Evolutionary conservation across 2,113 vertebrate genomes (phyloP).

Genomic region (Mandrillus leucophaeus): DNA sequence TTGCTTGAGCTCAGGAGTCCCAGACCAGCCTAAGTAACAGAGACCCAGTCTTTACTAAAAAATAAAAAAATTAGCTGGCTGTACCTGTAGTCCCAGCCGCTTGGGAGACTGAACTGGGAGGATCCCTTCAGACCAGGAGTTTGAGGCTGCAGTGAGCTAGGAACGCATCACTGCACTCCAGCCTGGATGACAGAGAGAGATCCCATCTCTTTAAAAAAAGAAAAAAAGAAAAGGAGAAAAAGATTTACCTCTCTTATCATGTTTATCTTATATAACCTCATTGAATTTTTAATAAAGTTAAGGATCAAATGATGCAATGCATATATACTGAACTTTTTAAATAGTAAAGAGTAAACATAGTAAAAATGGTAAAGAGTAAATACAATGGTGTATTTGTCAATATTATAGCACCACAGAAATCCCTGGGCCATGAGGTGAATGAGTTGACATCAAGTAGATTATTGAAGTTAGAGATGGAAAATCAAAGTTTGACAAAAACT

Average conservation of each 20-base stretch:
- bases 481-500: slow-evolving; percentile 94
- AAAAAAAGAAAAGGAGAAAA: not conserved
- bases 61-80: too few relatives aligned
- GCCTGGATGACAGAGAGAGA: too few relatives aligned
- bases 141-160: too few relatives aligned
- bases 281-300: slow-evolving; percentile 2
- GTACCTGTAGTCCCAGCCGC: too few relatives aligned
- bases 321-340: slow-evolving; percentile 33
- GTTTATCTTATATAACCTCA: not conserved
- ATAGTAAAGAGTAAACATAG: not conserved
- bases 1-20: too few relatives aligned
- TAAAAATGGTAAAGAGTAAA: not conserved
- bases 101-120: too few relatives aligned
- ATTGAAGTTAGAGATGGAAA: slow-evolving; percentile 97
- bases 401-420: slow-evolving; percentile 92
- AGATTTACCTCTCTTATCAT: not conserved
- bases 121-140: too few relatives aligned
- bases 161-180: too few relatives aligned
- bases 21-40: too few relatives aligned
- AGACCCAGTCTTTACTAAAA: too few relatives aligned
- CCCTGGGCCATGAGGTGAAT: slow-evolving; percentile 96
- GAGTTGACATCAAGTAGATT: slow-evolving; percentile 96
- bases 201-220: too few relatives aligned
- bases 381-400: slow-evolving; percentile 36
- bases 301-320: not conserved